phyloP scores from a whole-genome alignment of 2,797 vertebrate genomes.

The Pelodytes ibericus region DNA sequence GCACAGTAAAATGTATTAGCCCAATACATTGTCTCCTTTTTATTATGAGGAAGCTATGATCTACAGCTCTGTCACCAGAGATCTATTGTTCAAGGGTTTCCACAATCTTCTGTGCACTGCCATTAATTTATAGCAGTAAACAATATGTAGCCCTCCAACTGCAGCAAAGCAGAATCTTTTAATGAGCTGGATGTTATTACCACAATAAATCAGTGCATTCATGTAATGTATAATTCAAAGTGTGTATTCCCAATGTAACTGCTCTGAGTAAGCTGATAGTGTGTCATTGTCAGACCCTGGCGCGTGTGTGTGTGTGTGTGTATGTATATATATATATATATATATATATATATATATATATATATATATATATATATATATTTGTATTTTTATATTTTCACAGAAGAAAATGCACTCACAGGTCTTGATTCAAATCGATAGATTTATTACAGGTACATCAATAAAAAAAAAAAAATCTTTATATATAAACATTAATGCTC shows the following conservation, averaged over 20 bases:
- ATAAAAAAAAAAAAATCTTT: too few species aligned
- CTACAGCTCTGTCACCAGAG: conserved; percentile 86
- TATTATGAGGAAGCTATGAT: conserved; percentile 88
- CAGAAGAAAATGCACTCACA: too few species aligned
- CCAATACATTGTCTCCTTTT: conserved; percentile 86
- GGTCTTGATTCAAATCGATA: too few species aligned
- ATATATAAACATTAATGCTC: conserved; percentile 61
- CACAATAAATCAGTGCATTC: conserved; percentile 98
- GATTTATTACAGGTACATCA: too few species aligned
- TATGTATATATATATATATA: too few species aligned
- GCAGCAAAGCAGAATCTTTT: conserved; percentile 90
- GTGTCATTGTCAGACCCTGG: conserved; percentile 93
- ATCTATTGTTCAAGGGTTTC: conserved; percentile 87
- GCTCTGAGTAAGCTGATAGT: conserved; percentile 94
- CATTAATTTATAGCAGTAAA: conserved; percentile 98
- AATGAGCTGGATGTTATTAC: conserved; percentile 99
- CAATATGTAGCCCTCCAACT: conserved; percentile 86
- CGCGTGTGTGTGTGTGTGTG: too few species aligned
- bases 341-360: too few species aligned
- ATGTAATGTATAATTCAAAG: conserved; percentile 99
- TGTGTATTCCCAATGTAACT: conserved; percentile 98
- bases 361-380: too few species aligned
- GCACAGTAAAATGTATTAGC: conserved; percentile 86
- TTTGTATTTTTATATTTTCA: conserved; percentile 59
- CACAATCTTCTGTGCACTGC: conserved; percentile 78